Evolutionary conservation across 2,797 vertebrate genomes (phyloP).

Genomic region (Echiichthys vipera): DNA sequence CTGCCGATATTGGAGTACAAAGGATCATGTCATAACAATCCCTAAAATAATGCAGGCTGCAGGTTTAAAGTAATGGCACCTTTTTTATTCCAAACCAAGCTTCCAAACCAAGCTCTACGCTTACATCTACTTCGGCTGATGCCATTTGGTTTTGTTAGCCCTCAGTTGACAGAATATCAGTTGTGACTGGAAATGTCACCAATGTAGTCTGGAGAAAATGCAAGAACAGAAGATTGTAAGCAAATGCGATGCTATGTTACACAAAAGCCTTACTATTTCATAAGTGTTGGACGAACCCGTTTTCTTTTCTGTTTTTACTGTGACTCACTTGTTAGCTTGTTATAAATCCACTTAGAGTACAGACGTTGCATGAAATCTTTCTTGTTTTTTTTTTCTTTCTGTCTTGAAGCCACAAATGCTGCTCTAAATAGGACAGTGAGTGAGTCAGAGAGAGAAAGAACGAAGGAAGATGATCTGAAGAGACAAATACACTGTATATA

Average conservation of each 20-base stretch:
- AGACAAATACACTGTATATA: slow-evolving; percentile 60
- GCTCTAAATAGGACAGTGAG: slow-evolving; percentile 63
- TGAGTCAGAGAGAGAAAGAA: slow-evolving; percentile 74
- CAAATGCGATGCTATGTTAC: rapidly evolving
- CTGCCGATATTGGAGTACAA: too few species aligned
- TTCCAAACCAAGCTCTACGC: too few species aligned
- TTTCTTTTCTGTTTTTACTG: not conserved
- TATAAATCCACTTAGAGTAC: not conserved
- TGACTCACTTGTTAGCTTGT: not conserved
- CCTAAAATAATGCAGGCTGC: not conserved
- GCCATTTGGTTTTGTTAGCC: not conserved
- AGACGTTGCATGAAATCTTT: not conserved
- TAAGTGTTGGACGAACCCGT: too few species aligned
- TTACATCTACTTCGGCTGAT: not conserved
- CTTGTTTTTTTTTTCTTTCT: slow-evolving; percentile 32
- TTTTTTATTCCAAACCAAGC: not conserved
- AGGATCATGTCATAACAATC: not conserved
- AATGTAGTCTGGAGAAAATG: not conserved
- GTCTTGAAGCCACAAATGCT: slow-evolving; percentile 66
- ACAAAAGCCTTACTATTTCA: not conserved
- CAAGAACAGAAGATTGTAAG: not conserved
- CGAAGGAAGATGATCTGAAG: slow-evolving; percentile 56
- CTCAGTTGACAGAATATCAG: not conserved
- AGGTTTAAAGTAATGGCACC: not conserved
- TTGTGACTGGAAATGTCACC: not conserved